These are phyloP conservation scores for Leptopterna dolabrata DNA, from an alignment of 2,888 invertebrate genomes.

Conservation along the genomic window DNA sequence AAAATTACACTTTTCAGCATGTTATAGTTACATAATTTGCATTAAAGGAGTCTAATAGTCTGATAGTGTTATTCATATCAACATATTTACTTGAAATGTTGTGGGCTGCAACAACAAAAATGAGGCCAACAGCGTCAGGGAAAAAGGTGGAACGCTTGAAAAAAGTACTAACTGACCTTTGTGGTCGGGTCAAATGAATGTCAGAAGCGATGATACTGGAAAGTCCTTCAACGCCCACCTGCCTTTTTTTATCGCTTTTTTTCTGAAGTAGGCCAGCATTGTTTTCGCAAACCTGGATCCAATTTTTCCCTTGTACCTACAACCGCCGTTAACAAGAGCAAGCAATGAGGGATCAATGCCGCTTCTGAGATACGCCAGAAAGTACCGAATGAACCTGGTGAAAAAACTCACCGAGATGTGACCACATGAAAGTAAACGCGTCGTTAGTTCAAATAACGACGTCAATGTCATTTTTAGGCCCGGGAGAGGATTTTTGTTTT, in stretches of 20 bases:
- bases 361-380: background rate
- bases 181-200: constrained; percentile 5
- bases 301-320: background rate
- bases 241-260: background rate
- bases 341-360: background rate
- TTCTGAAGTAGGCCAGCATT: background rate
- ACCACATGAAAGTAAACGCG: too few species aligned
- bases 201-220: background rate
- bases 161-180: background rate
- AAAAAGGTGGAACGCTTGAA: background rate
- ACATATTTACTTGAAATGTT: too few species aligned
- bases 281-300: background rate
- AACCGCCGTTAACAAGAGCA: background rate
- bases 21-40: too few species aligned
- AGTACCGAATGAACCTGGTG: background rate
- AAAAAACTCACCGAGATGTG: background rate
- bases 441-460: too few species aligned
- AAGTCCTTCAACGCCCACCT: background rate
- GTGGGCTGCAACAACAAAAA: too few species aligned
- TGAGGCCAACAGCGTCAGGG: background rate
- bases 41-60: too few species aligned
- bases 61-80: too few species aligned
- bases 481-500: too few species aligned
- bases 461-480: too few species aligned
- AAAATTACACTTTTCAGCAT: too few species aligned